Evolutionary conservation across 2,113 vertebrate genomes (phyloP), one percentile per base, ranked within the genome.

Genomic region (Catharus minimus): DNA sequence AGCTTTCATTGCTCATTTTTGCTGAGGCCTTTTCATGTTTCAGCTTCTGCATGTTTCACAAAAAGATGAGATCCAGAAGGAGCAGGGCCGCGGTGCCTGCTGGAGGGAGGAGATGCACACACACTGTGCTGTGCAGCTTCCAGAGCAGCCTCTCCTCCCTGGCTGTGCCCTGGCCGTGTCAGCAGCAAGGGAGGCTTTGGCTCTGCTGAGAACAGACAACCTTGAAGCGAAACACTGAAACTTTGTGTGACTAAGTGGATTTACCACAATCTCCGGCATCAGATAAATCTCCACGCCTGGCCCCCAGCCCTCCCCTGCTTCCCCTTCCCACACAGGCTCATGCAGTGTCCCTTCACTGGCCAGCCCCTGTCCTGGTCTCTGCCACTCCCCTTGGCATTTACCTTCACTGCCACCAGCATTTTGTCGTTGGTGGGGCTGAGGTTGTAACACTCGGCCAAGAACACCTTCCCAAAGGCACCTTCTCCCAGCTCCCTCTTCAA

Each of bases 401-500:
- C 99, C 98, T 99, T 99, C 90, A 99, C 99, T 50, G 99, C 99
- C 73, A 99, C 99, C 15, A 99, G 98, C 98, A 99, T 99, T 98
- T 99, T 99, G 97, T 99, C 99, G 71, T 99, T 99, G 96, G 98
- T 99, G 76, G 99, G 99, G 90, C 98, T 98, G 93, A 99, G 98
- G 97, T 99, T 99, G 98, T 99, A 99, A 96, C 99, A 99, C 95
- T 99, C 99, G 8, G 99, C 99, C 96, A 99, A 97, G 97, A 99
- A 99, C 85, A 99, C 99, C 97, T 99, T 99, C 15, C 99, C 99
- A n/a, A 99, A 99, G 50, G 99, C 99, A 86, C 99, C 99, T 96
- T 99, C 99, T 1, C 99, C 99, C 94, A 99, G 96, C 93, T 99
- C 99, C 77, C 99, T 97, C 97, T 99, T 99, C 97, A 99, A 96